Evolutionary conservation across 2,888 invertebrate genomes (phyloP).

Genomic region (Drosophila prostipennis): DNA sequence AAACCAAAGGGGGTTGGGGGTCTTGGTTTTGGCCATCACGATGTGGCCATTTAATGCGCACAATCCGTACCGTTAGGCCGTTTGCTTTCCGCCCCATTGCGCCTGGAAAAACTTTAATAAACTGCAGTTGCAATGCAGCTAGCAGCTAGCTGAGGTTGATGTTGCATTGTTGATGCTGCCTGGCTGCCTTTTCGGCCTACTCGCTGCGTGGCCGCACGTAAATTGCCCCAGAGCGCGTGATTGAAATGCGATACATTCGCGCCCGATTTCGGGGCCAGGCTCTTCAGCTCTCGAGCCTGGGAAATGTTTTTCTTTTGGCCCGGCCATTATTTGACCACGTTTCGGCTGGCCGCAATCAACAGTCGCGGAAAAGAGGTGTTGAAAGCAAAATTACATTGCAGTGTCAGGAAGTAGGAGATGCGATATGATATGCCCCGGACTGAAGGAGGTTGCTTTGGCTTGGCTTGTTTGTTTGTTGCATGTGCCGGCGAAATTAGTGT

Average conservation of each 20-base stretch:
- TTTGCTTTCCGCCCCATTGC: conserved; percentile 71
- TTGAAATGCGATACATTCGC: conserved; percentile 83
- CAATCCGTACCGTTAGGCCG: conserved; percentile 77
- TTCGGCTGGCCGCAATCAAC: conserved; percentile 68
- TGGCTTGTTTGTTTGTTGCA: conserved; percentile 49
- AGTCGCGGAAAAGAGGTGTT: conserved; percentile 68
- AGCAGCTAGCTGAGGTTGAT: conserved; percentile 56
- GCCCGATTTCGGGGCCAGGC: conserved; percentile 73
- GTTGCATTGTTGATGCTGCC: conserved; percentile 42
- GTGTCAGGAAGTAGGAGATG: conserved; percentile 76
- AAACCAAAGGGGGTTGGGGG: conserved; percentile 29
- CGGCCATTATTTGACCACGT: conserved; percentile 79
- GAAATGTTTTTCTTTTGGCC: conserved; percentile 70
- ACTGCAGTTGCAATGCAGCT: conserved; percentile 51
- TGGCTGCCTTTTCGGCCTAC: conserved; percentile 30
- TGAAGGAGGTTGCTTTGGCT: conserved; percentile 20
- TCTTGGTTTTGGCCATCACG: conserved; percentile 72
- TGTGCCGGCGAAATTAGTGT: conserved; percentile 75
- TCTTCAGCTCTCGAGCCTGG: conserved; percentile 62
- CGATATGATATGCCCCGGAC: conserved; percentile 69
- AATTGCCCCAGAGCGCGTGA: conserved; percentile 76
- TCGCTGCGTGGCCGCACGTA: conserved; percentile 75
- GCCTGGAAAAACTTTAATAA: conserved; percentile 70
- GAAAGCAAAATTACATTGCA: conserved; percentile 79
- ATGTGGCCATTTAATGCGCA: conserved; percentile 77